A percentile compares a stretch with the other conserved stretches of the same genome.
Conservation (phyloP, 2,888 invertebrate genomes). For the Diaprepes abbreviatus region DNA sequence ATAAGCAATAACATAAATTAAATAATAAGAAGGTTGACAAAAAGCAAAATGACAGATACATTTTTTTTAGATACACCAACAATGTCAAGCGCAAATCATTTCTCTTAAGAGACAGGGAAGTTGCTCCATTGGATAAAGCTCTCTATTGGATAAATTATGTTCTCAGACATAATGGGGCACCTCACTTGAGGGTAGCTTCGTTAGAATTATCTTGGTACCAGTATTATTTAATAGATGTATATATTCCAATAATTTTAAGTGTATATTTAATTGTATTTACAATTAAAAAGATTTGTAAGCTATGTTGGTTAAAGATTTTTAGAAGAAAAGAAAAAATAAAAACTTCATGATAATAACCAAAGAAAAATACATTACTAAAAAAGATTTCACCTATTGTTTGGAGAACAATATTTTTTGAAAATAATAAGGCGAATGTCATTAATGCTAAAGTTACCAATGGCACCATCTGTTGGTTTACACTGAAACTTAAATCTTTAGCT, state of each 20-base stretch:
- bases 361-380: no score
- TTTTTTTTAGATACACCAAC: constrained; percentile 46
- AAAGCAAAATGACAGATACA: no score
- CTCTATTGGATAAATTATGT: constrained; percentile 53
- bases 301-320: background rate
- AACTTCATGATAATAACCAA: background rate
- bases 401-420: no score
- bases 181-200: constrained; percentile 50
- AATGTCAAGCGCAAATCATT: constrained; percentile 44
- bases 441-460: no score
- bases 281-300: background rate
- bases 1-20: no score
- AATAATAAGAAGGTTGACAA: no score
- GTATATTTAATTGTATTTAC: background rate
- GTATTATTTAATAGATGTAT: constrained; percentile 52
- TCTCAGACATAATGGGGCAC: constrained; percentile 51
- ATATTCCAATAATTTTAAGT: constrained; percentile 16
- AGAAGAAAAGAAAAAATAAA: constrained; percentile 7
- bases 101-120: constrained; percentile 49
- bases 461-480: no score
- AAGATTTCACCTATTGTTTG: no score
- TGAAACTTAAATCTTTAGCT: no score
- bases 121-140: constrained; percentile 48
- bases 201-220: constrained; percentile 52
- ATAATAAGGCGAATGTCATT: no score